phyloP scores from a whole-genome alignment of 2,113 vertebrate species.

The Opisthocomus hoazin region DNA sequence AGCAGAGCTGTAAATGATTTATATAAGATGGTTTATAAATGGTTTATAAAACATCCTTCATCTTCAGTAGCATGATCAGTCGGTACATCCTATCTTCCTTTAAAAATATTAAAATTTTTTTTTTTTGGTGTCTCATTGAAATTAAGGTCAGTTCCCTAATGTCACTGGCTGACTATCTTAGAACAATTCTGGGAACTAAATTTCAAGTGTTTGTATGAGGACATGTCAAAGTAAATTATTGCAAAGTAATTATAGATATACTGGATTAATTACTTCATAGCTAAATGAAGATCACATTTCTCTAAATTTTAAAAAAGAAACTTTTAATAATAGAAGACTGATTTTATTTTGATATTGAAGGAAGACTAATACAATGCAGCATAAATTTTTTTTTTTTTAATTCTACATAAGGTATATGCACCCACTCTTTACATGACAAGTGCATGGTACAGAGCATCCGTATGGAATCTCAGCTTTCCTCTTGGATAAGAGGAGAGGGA shows the following conservation, averaged over 20 bases:
- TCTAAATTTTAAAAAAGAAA: neutral
- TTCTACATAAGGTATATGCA: neutral
- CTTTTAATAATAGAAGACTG: neutral
- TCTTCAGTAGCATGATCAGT: neutral
- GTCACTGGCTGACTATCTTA: neutral
- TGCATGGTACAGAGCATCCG: neutral
- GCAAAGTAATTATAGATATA: neutral
- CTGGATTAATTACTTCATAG: neutral
- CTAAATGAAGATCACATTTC: neutral
- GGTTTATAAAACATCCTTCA: neutral
- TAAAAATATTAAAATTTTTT: neutral
- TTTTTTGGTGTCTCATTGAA: neutral
- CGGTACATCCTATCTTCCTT: neutral
- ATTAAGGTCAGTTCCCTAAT: neutral
- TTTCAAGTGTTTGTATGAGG: neutral
- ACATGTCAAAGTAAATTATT: neutral
- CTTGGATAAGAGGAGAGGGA: neutral
- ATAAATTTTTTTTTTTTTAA: neutral
- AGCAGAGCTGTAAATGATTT: neutral
- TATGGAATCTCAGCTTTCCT: neutral
- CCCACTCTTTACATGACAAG: neutral
- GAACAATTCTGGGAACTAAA: neutral
- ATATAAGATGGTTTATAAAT: rapidly evolving
- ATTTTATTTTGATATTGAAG: neutral
- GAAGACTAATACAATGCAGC: neutral